Evolutionary conservation across 2,797 vertebrate genomes (phyloP), one percentile per base, ranked within the genome.

Genomic region (Choloepus didactylus): DNA sequence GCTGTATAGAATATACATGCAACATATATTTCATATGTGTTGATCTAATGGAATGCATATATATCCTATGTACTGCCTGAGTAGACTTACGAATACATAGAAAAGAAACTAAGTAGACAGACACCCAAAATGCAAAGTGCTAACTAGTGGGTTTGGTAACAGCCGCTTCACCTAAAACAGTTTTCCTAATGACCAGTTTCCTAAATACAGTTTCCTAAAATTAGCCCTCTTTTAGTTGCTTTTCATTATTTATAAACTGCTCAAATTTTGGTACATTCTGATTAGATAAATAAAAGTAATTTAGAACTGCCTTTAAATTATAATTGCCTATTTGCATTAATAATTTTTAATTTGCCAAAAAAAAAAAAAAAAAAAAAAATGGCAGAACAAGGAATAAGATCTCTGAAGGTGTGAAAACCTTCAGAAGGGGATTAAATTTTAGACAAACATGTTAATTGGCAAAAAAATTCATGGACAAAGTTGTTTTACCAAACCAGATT

Each of bases 201-300:
- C 27, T 70, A 94, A 92, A 83, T 66, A 93, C 19, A 93, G 6
- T 94, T 93, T 83, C 38, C 73, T 87, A 81, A 87, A 93, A 92
- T 70, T 18, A 87, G 21, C 7, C 6, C 16, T 69, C 15, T 89
- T 86, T 82, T 3, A 44, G 69, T 38, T 64, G 41, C 51, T 72
- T 89, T 29, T 94, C 27, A 23, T 75, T 83, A 94, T 59, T 93
- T 93, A 69, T 84, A 77, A 77, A 80, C 80, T 16, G 31, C 10
- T n/a, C 0, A 7, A 56, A 70, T 81, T 87, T 85, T 83, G 54
- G 88, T 69, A 92, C 87, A 94, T n/a, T 59, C 14, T 91, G 92
- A 92, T 82, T 80, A 64, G 29, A 88, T 25, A 41, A 14, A 87
- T 5, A 70, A 91, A 93, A 85, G 77, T 56, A 76, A 96, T 27